Evolutionary conservation across 2,113 vertebrate species (phyloP).

Genomic region (Mastomys coucha): DNA sequence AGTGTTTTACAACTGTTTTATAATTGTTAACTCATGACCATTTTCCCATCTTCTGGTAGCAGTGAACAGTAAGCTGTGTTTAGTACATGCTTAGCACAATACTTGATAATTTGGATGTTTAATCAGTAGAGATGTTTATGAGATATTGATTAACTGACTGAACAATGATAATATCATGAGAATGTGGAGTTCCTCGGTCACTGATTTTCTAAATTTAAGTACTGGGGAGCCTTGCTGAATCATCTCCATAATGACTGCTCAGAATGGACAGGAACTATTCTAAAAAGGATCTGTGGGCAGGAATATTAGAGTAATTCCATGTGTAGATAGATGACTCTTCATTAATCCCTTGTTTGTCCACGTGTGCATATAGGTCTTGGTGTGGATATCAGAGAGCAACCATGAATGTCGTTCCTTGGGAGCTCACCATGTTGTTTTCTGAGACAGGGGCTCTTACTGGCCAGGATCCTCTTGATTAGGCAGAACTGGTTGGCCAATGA

Average conservation of each 20-base stretch:
- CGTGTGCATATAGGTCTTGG: no score
- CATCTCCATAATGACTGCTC: neutral
- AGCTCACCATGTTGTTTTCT: neutral
- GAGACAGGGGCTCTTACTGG: neutral
- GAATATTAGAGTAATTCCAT: neutral
- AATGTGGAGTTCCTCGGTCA: neutral
- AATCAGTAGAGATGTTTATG: neutral
- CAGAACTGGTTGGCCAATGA: neutral
- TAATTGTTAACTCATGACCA: neutral
- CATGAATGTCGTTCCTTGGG: neutral
- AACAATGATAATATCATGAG: neutral
- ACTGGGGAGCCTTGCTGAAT: neutral
- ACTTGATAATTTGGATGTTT: neutral
- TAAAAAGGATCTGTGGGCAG: neutral
- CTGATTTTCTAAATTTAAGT: constrained; percentile 20
- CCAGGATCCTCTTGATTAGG: no score
- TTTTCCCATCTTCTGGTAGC: neutral
- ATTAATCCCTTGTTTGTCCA: neutral
- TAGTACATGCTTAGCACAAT: neutral
- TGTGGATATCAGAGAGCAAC: neutral
- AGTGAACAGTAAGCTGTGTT: neutral
- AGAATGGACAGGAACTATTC: neutral
- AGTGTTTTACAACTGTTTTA: neutral
- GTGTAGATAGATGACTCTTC: neutral
- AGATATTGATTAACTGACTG: neutral